Evolutionary conservation across 2,888 invertebrate species (phyloP), one percentile per base, ranked within the genome.

Genomic region (Frankliniella fusca): DNA sequence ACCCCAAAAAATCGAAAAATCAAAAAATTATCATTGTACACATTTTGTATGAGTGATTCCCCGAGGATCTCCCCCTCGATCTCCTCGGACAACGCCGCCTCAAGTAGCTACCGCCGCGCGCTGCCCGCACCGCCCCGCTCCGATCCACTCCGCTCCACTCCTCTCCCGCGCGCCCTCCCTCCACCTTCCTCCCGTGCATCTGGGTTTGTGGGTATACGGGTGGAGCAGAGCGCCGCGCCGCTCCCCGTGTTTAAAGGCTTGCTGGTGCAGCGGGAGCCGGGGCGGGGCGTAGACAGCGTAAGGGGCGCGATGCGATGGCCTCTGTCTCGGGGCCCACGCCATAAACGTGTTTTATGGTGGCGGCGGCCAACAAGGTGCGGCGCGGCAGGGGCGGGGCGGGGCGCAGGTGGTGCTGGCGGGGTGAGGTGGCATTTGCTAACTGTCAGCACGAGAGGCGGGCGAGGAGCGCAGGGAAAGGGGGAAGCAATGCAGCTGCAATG

Each of bases 291-390:
- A 38, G 38, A 38, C 38, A 38, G 38, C 38, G 38, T 38, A 5
- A 10, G 54, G 54, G 15, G 54, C 54, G 54, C 54, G 54, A 15
- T 20, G 54, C 54, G 54, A 54, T 5, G 12, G 54, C 54, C 20
- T 54, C 54, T 54, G 54, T 54, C 54, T 54, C 54, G 54, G 15
- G 54, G 54, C 38, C 38, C 38, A 38, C 70, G 70, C 70, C 27
- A 76, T 76, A 76, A 76, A 76, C 70, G 70, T 27, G 70, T 76
- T 76, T 76, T 76, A 76, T 12, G 23, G 70, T 27, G 70, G 23
- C 70, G 70, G 70, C 61, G 61, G 20, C 61, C 61, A 61, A 61
- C 61, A 61, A 61, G 61, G 61, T 61, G 61, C 61, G 61, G 61
- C 20, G 61, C 38, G 38, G 38, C 38, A 5, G 3, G 38, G 38